These are phyloP conservation scores for Macrobrachium rosenbergii DNA, from an alignment of 1,140 invertebrate genomes.

Conservation along the genomic window DNA sequence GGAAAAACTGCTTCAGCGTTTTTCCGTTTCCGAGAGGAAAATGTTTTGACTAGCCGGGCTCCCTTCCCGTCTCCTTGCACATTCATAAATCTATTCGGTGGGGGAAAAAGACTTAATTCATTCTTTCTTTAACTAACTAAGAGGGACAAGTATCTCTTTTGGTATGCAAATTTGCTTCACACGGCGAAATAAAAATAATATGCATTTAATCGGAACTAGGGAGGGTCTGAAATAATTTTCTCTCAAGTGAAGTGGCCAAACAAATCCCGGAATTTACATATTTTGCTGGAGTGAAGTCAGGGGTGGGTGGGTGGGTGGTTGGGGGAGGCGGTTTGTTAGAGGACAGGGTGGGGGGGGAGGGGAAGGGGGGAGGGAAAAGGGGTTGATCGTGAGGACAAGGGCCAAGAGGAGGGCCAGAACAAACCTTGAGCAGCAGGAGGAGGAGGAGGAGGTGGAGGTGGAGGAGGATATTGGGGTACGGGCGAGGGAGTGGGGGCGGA, in stretches of 20 bases:
- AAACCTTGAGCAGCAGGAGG: neutral
- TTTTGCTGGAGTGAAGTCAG: conserved; percentile 48
- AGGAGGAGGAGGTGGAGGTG: neutral
- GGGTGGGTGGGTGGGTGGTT: neutral
- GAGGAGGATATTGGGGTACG: too few species aligned
- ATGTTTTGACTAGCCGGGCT: conserved; percentile 37
- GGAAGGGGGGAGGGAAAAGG: neutral
- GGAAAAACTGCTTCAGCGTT: conserved; percentile 6
- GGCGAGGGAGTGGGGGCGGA: neutral
- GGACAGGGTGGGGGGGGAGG: neutral
- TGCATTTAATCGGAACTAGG: conserved; percentile 62
- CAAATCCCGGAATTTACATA: conserved; percentile 58
- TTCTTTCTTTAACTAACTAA: conserved; percentile 61
- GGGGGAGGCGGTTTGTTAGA: neutral
- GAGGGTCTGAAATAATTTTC: conserved; percentile 59
- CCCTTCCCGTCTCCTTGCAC: conserved; percentile 4
- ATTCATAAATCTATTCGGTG: conserved; percentile 28
- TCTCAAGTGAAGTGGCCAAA: conserved; percentile 48
- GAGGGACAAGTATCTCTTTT: conserved; percentile 63
- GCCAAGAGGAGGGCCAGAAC: neutral
- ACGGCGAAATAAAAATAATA: conserved; percentile 57
- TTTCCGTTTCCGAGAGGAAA: conserved; percentile 22
- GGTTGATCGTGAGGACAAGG: conserved; percentile 5
- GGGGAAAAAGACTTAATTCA: conserved; percentile 35
- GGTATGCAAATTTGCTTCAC: conserved; percentile 61